Evolutionary conservation across 2,888 invertebrate genomes (phyloP).

Genomic region (Pseudoips prasinana): DNA sequence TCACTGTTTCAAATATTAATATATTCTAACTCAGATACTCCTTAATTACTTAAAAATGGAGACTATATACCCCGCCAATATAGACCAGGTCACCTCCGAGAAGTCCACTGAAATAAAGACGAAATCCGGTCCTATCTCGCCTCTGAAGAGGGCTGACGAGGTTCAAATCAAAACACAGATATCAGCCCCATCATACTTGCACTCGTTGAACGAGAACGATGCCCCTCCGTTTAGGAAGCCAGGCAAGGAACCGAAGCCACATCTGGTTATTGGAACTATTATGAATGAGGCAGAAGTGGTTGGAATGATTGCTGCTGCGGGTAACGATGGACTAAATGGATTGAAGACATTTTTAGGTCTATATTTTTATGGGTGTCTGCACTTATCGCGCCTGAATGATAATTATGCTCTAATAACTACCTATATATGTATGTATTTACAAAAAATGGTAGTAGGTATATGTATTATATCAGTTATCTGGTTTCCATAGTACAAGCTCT

Average conservation of each 20-base stretch:
- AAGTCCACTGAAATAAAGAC: slow-evolving; percentile 31
- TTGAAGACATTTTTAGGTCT: slow-evolving; percentile 50
- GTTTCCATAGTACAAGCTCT: too few relatives aligned
- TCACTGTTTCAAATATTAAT: too few relatives aligned
- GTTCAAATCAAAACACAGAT: slow-evolving; percentile 39
- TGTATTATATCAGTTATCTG: too few relatives aligned
- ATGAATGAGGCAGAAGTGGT: slow-evolving; percentile 54
- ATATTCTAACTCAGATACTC: too few relatives aligned
- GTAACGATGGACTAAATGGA: slow-evolving; percentile 39
- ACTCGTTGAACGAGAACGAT: slow-evolving; percentile 58
- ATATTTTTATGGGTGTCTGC: too few relatives aligned
- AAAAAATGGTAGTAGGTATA: too few relatives aligned
- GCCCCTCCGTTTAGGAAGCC: slow-evolving; percentile 60
- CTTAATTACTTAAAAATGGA: too few relatives aligned
- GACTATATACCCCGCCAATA: slow-evolving; percentile 21
- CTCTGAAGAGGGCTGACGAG: slow-evolving; percentile 15
- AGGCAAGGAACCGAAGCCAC: slow-evolving; percentile 38
- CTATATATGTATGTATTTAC: too few relatives aligned
- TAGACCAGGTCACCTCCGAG: slow-evolving; percentile 1
- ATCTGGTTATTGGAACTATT: slow-evolving; percentile 47
- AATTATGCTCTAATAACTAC: too few relatives aligned
- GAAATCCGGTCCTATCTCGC: slow-evolving; percentile 43
- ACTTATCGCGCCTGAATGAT: too few relatives aligned
- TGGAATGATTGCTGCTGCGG: slow-evolving; percentile 51
- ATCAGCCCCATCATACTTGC: slow-evolving; percentile 66